These are phyloP conservation scores for Tolmerus cingulatus DNA, from an alignment of 2,888 invertebrate genomes.

Conservation along the genomic window DNA sequence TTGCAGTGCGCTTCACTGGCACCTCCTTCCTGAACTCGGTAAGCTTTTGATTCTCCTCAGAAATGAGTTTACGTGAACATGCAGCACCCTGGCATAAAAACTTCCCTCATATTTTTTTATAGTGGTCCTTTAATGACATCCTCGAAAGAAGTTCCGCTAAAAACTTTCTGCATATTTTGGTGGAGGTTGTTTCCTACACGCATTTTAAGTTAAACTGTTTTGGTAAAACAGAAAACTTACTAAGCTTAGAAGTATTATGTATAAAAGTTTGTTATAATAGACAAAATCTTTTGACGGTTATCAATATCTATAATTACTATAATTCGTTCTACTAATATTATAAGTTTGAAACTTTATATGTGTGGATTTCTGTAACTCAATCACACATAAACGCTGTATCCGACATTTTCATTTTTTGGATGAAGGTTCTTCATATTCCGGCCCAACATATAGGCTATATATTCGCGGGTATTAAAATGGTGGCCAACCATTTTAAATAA, in stretches of 20 bases:
- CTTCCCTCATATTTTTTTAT: not conserved
- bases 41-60: slow-evolving; percentile 15
- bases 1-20: slow-evolving; percentile 8
- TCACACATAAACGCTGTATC: too few species aligned
- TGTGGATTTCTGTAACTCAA: too few species aligned
- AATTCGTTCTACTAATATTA: too few species aligned
- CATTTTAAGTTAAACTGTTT: not conserved
- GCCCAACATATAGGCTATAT: too few species aligned
- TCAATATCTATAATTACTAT: too few species aligned
- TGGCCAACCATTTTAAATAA: too few species aligned
- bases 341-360: too few species aligned
- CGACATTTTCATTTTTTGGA: too few species aligned
- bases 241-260: not conserved
- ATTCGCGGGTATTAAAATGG: too few species aligned
- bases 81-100: not conserved
- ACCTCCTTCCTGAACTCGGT: not conserved
- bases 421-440: too few species aligned
- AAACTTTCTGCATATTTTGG: not conserved
- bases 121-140: not conserved
- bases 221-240: not conserved
- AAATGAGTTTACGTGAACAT: not conserved
- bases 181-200: not conserved
- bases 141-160: not conserved
- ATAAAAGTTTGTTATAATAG: not conserved
- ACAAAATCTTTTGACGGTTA: not conserved